These are phyloP conservation scores for Tenualosa ilisha DNA, from an alignment of 2,797 vertebrate species.

Conservation along the genomic window DNA sequence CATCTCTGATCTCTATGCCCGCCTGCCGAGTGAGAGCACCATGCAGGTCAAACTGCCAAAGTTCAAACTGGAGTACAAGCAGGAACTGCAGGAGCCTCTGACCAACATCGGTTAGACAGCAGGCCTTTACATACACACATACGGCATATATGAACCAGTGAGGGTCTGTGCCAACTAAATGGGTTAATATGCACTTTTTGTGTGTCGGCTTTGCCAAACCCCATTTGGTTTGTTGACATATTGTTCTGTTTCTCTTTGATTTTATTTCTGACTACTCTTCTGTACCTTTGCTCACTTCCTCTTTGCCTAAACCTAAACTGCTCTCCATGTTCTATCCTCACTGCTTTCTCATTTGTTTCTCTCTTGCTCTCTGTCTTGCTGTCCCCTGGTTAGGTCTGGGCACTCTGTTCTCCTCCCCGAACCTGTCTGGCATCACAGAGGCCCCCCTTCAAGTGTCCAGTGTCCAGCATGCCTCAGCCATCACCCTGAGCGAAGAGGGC, in stretches of 20 bases:
- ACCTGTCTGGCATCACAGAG: slow-evolving; percentile 80
- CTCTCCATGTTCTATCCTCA: neutral
- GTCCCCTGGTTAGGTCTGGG: slow-evolving; percentile 74
- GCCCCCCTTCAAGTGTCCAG: slow-evolving; percentile 77
- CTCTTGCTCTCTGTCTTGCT: too few species aligned
- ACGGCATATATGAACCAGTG: neutral
- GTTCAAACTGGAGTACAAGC: slow-evolving; percentile 80
- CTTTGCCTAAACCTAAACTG: too few species aligned
- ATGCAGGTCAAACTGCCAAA: slow-evolving; percentile 86
- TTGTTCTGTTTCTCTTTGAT: too few species aligned
- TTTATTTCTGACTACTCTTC: too few species aligned
- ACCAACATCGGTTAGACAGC: slow-evolving; percentile 81
- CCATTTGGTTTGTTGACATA: too few species aligned
- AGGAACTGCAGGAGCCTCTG: slow-evolving; percentile 80
- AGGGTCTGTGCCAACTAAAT: neutral
- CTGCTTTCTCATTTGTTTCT: neutral
- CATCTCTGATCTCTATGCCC: slow-evolving; percentile 73
- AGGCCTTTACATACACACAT: neutral
- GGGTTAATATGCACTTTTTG: too few species aligned
- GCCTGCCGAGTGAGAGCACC: slow-evolving; percentile 75
- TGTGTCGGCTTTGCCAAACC: too few species aligned
- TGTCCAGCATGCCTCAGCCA: slow-evolving; percentile 79
- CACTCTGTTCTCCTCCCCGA: slow-evolving; percentile 80
- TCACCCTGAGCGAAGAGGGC: slow-evolving; percentile 86
- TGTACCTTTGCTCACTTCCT: too few species aligned